Evolutionary conservation across 2,888 invertebrate genomes (phyloP), one percentile per base, ranked within the genome.

Genomic region (Xestia c-nigrum): DNA sequence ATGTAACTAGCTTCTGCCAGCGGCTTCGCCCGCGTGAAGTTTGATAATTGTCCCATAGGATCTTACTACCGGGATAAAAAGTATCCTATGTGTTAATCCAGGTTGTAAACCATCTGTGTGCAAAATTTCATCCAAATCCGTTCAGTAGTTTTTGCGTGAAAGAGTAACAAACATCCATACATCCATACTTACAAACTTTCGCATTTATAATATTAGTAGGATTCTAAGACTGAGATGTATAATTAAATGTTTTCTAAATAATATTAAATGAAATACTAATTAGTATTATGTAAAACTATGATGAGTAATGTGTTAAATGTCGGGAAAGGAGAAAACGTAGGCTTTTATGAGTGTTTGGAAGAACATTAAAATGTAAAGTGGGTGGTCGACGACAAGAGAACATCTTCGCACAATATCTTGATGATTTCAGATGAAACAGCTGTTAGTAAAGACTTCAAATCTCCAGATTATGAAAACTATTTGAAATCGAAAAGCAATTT

Each of bases 261-360:
- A 21, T 63, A n/a, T 1, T 10, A 63, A 12, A 0, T 43, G 64
- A 43, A 40, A 61, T 63, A 65, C 65, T 61, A 55, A 72, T 80
- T 67, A 21, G n/a, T 31, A 16, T 55, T 67, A 21, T 57, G 16
- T 21, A 38, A n/a, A 55, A 57, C 14, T 46, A 9, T 61, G 67
- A 80, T 80, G 79, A 67, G 61, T 67, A 64, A 78, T 77, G 47
- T 38, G 43, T 43, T 75, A 10, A 59, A 61, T 72, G 14, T 57
- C 46, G 64, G n/a, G n/a, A 38, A 46, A 65, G 46, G 50, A 47
- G 31, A 40, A 6, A 31, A n/a, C 47, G 79, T 78, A 59, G 79
- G 79, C 14, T 78, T 72, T 50, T n/a, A 55, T n/a, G 24, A 24
- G 43, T 50, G 21, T 47, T 72, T 6, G 16, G 9, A 21, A 46